These are phyloP conservation scores for Arenicola marina DNA, from an alignment of 2,888 invertebrate genomes.

Conservation along the genomic window DNA sequence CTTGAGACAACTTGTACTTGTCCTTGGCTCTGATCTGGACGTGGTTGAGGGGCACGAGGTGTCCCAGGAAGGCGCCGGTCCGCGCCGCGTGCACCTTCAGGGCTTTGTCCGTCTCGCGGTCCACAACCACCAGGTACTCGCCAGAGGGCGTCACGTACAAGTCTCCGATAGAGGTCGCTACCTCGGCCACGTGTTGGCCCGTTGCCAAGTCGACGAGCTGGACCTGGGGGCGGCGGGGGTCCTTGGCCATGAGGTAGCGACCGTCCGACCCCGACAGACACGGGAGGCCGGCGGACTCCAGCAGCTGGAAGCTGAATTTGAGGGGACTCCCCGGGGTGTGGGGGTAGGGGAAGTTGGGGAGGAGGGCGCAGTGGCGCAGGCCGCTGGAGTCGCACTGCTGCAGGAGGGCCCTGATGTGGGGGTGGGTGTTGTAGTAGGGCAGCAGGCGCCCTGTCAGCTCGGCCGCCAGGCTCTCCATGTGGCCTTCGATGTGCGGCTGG, in stretches of 20 bases:
- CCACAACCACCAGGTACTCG: conserved; percentile 47
- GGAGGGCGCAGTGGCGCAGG: conserved; percentile 47
- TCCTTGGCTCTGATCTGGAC: conserved; percentile 46
- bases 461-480: conserved; percentile 53
- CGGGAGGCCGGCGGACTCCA: conserved; percentile 12
- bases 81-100: conserved; percentile 52
- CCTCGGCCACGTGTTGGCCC: conserved; percentile 42
- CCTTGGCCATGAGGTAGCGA: conserved; percentile 44
- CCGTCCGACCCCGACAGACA: conserved; percentile 38
- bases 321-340: conserved; percentile 55
- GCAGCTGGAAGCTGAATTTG: conserved; percentile 40
- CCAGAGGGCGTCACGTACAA: conserved; percentile 50
- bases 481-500: conserved; percentile 42
- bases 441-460: conserved; percentile 57
- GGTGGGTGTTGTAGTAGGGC: conserved; percentile 50
- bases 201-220: conserved; percentile 47
- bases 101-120: conserved; percentile 51
- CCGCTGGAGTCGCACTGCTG: conserved; percentile 53
- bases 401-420: conserved; percentile 51
- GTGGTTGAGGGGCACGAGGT: conserved; percentile 56
- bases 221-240: conserved; percentile 41
- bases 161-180: conserved; percentile 52
- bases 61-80: conserved; percentile 52
- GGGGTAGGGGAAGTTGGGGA: conserved; percentile 55
- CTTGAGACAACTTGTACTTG: conserved; percentile 44